Evolutionary conservation across 1,140 invertebrate species (phyloP), one percentile per base, ranked within the genome.

Genomic region (Saccostrea echinata): DNA sequence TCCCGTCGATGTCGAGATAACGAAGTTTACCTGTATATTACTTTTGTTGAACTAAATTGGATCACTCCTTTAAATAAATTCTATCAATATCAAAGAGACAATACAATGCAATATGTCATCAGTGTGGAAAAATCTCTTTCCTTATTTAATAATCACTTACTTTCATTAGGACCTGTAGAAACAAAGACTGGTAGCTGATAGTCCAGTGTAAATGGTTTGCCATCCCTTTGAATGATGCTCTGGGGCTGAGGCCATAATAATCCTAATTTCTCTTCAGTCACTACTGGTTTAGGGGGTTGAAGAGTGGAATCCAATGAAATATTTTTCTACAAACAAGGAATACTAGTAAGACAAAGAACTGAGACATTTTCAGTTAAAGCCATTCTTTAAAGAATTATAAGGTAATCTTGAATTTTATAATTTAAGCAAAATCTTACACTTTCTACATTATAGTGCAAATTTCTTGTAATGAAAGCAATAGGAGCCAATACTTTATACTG

Each of bases 231-330:
- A 3, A 96, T 92, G 24, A 97, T 95, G 85, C 94, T 95, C 90
- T 96, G 96, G 3, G 96, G 96, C 88, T 96, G 95, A 3, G 96
- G 96, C 96, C 96, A 97, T 21, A 97, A 92, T 30, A 96, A 92
- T 87, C 94, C 94, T 12, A 96, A 88, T 71, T 94, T 93, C 27
- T 94, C 93, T 85, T 96, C 95, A 1, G 95, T 96, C 3, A 96
- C 92, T 8, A 96, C 91, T 27, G 90, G 88, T 33, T 91, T 90
- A 13, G 91, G 88, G 13, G 91, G 91, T 52, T 86, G 89, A 16
- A 86, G 83, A 85, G 30, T 61, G 52, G 64, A 81, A 64, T 91
- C 89, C 55, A 91, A 83, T 27, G 85, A 84, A n/a, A 88, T 80
- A 1, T 76, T 81, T 86, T 88, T 91, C 92, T 92, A 61, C 30